Evolutionary conservation across 2,113 vertebrate species (phyloP).

Genomic region (Cyprinodon variegatus): DNA sequence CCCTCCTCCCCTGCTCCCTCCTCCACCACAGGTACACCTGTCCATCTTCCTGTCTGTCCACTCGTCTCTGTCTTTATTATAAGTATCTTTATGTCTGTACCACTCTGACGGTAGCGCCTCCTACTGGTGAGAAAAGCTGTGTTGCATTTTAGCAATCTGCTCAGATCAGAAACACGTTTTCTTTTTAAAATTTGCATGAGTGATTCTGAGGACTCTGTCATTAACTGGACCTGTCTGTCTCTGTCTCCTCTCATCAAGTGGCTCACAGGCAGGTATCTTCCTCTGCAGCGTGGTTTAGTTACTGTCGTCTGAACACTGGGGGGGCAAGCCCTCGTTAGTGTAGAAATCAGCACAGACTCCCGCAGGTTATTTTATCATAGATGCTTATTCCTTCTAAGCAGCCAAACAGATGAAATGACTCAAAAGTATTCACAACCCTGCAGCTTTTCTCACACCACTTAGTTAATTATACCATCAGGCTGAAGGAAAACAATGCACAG

Average conservation of each 20-base stretch:
- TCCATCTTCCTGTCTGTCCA: slow-evolving; percentile 3
- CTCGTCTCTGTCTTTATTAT: background rate
- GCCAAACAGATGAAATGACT: background rate
- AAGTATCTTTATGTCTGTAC: background rate
- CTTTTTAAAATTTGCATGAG: slow-evolving; percentile 20
- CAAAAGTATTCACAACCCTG: background rate
- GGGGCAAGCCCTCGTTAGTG: too few relatives aligned
- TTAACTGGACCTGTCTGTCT: slow-evolving; percentile 24
- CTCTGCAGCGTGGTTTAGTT: slow-evolving; percentile 11
- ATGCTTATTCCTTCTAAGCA: slow-evolving; percentile 2
- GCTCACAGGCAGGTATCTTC: slow-evolving; percentile 45
- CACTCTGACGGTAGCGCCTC: background rate
- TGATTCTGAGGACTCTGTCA: slow-evolving; percentile 4
- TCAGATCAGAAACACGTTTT: slow-evolving; percentile 3
- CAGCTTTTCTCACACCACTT: background rate
- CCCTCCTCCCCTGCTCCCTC: slow-evolving; percentile 95
- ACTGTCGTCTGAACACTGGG: slow-evolving; percentile 3
- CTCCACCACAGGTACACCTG: slow-evolving; percentile 86
- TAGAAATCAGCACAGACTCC: too few relatives aligned
- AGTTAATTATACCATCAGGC: too few relatives aligned
- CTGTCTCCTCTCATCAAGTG: slow-evolving; percentile 29
- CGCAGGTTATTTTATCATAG: background rate
- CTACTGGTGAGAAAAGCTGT: slow-evolving; percentile 2
- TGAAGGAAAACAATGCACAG: too few relatives aligned
- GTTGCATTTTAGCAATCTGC: background rate